phyloP scores from a whole-genome alignment of 2,888 invertebrate species.

The Metalampra italica region DNA sequence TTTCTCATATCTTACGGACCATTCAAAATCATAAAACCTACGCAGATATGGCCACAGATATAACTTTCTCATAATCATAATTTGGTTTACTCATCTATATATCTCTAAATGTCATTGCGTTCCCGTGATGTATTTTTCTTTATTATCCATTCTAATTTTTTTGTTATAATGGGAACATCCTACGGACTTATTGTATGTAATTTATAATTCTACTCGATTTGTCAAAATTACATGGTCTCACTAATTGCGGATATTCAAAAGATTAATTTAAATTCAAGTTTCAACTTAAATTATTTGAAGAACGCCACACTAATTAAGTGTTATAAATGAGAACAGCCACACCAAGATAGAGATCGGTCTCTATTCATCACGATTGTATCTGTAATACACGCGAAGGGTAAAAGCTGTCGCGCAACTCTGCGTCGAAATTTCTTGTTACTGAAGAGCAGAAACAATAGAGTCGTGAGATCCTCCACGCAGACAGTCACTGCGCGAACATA shows the following conservation, averaged over 20 bases:
- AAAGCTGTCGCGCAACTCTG: conserved; percentile 53
- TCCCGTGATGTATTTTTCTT: conserved; percentile 23
- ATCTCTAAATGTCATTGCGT: conserved; percentile 19
- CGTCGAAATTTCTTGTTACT: conserved; percentile 55
- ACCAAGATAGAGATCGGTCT: conserved; percentile 34
- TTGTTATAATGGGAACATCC: conserved; percentile 5
- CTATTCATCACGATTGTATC: conserved; percentile 53
- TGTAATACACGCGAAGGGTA: conserved; percentile 48
- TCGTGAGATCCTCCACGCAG: conserved; percentile 60
- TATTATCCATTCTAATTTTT: conserved; percentile 19
- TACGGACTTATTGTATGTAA: background rate
- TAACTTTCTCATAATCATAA: background rate
- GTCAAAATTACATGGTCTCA: background rate
- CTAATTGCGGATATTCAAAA: conserved; percentile 2
- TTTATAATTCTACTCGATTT: conserved; percentile 1
- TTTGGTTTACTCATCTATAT: conserved; percentile 5
- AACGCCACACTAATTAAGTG: conserved; percentile 12
- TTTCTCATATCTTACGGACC: too few species aligned
- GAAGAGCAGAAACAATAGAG: conserved; percentile 61
- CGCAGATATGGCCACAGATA: background rate
- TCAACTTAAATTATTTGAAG: conserved; percentile 9
- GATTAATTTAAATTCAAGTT: conserved; percentile 1
- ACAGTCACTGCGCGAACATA: conserved; percentile 38
- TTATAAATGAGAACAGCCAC: conserved; percentile 31
- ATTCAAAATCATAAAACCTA: too few species aligned